Percentiles rank a stretch among this genome's conserved stretches.
phyloP scores from a whole-genome alignment of 1,140 invertebrate genomes.

The Dendroctonus valens region DNA sequence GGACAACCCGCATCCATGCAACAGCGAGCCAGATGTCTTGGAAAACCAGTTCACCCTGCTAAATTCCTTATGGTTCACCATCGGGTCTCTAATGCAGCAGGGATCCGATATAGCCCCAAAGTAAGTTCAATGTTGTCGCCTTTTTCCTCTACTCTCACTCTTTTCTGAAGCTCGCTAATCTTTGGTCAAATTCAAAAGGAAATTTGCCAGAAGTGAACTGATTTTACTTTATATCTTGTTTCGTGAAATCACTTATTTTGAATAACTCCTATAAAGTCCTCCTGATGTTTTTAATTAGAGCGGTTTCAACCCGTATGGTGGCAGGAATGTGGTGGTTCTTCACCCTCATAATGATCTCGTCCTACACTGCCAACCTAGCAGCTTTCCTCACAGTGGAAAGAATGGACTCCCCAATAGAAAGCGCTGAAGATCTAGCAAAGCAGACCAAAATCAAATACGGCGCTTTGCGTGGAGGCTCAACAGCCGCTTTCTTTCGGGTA shows the following conservation, averaged over 20 bases:
- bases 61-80: conserved; percentile 87
- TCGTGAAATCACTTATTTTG: too few species aligned
- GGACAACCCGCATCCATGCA: conserved; percentile 80
- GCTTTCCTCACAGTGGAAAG: conserved; percentile 96
- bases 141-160: conserved; percentile 5
- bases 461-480: conserved; percentile 87
- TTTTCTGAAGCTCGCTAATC: conserved; percentile 4
- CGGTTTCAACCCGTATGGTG: conserved; percentile 84
- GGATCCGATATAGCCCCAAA: conserved; percentile 85
- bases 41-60: conserved; percentile 87
- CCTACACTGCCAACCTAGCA: conserved; percentile 96
- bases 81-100: conserved; percentile 88
- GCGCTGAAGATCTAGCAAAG: conserved; percentile 92
- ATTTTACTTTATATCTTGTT: conserved; percentile 1
- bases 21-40: conserved; percentile 72
- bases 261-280: neutral
- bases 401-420: conserved; percentile 95
- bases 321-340: conserved; percentile 97
- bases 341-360: conserved; percentile 97
- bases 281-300: conserved; percentile 56
- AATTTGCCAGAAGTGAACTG: conserved; percentile 18
- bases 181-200: neutral
- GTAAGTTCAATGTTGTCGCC: conserved; percentile 42
- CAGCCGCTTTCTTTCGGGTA: conserved; percentile 89
- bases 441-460: conserved; percentile 98